Evolutionary conservation across 1,140 invertebrate genomes (phyloP).

Genomic region (Brachionus asplanchnoidis): DNA sequence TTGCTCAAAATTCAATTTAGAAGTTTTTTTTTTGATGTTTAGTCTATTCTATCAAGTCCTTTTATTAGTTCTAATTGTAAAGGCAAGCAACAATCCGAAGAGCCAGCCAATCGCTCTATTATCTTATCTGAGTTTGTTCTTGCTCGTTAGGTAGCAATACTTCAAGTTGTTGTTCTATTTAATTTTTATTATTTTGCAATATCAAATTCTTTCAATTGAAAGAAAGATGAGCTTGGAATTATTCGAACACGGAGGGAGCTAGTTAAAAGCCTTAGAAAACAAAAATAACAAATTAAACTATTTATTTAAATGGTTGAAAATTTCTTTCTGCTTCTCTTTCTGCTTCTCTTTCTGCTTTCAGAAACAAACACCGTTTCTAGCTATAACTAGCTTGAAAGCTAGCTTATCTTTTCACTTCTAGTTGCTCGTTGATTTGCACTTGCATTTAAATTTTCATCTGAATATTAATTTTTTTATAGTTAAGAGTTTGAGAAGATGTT

Average conservation of each 20-base stretch:
- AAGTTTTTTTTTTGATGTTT: neutral
- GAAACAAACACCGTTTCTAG: neutral
- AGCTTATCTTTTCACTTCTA: neutral
- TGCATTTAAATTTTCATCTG: neutral
- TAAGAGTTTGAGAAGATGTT: neutral
- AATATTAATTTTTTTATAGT: neutral
- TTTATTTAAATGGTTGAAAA: constrained; percentile 13
- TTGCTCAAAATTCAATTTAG: neutral
- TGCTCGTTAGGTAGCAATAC: neutral
- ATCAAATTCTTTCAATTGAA: neutral
- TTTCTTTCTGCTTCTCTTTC: neutral
- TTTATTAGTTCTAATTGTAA: neutral
- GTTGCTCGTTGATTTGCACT: neutral
- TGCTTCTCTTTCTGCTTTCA: neutral
- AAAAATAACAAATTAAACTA: constrained; percentile 23
- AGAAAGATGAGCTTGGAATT: neutral
- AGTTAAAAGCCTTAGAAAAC: neutral
- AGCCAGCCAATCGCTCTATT: neutral
- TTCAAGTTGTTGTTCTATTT: neutral
- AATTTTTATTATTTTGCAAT: neutral
- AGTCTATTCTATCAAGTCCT: neutral
- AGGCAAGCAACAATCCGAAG: neutral
- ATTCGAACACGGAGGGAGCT: neutral
- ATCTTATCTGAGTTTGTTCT: neutral
- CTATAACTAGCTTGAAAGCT: neutral